Evolutionary conservation across 2,888 invertebrate species (phyloP), one percentile per base, ranked within the genome.

Genomic region (Mesodorylaimus sp.): DNA sequence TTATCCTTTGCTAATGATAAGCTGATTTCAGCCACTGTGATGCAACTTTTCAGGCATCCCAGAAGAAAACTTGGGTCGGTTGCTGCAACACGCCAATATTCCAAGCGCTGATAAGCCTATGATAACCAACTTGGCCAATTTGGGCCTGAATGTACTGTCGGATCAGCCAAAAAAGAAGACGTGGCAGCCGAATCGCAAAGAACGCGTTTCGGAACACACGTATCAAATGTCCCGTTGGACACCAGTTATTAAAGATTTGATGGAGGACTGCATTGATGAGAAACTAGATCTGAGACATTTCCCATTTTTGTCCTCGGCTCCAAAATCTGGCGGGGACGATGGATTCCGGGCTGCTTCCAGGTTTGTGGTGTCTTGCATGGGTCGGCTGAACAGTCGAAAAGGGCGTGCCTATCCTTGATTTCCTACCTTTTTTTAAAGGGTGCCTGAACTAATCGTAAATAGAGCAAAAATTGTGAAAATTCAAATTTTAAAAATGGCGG

Each of bases 221-320:
- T 95, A 93, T 70, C 93, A 95, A 70, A 91, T 93, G 89, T 93
- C 91, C 24, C 79, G 95, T 60, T 99, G 97, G 97, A 93, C 93
- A 2, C 97, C 97, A 0, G 77, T 93, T 36, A 75, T 93, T 48
- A 97, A 97, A 73, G 97, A 97, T 63, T 80, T 99, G 46, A 87
- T 97, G 80, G 97, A 71, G 72, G 95, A 97, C 69, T 81, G 83
- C 32, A 87, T 95, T 62, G 97, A 97, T 53, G 95, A 97, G 60
- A 93, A 89, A 70, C 72, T 97, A 57, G 95, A 97, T 71, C 78
- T 79, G 54, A 84, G 87, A 66, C 89, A 91, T 70, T 99, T 85
- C 69, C 91, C 95, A 39, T 97, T 83, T 73, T 76, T 97, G 58
- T 84, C 84, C 50, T 88, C 88, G n/a, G n/a, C n/a, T n/a, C n/a